Evolutionary conservation across 2,113 vertebrate genomes (phyloP).

Genomic region (Panthera uncia): DNA sequence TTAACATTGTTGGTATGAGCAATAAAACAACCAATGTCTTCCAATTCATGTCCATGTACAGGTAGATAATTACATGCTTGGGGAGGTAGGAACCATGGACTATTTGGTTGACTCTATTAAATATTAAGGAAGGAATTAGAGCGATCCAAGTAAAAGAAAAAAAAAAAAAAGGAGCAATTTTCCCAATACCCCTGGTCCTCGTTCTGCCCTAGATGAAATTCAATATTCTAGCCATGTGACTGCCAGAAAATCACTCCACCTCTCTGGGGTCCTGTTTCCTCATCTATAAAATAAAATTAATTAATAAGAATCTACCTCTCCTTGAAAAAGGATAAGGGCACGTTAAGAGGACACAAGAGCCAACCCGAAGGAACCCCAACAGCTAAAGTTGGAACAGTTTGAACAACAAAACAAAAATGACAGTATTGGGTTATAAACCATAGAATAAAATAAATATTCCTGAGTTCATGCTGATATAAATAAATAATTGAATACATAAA

Average conservation of each 20-base stretch:
- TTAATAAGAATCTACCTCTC: not conserved
- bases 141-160: not conserved
- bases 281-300: not conserved
- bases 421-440: not conserved
- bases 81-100: not conserved
- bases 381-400: not conserved
- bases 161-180: not conserved
- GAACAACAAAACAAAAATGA: not conserved
- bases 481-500: not conserved
- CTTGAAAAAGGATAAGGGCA: not conserved
- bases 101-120: constrained; percentile 5
- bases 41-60: not conserved
- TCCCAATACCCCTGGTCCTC: not conserved
- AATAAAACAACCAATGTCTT: not conserved
- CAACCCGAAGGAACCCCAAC: not conserved
- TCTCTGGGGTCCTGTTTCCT: not conserved
- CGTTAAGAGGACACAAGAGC: not conserved
- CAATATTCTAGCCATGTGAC: not conserved
- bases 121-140: not conserved
- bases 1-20: not conserved
- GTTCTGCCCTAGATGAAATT: not conserved
- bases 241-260: not conserved
- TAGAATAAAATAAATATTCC: not conserved
- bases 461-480: not conserved
- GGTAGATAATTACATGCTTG: not conserved